These are phyloP conservation scores for Gambusia affinis DNA, from an alignment of 2,113 vertebrate species.

Conservation along the genomic window DNA sequence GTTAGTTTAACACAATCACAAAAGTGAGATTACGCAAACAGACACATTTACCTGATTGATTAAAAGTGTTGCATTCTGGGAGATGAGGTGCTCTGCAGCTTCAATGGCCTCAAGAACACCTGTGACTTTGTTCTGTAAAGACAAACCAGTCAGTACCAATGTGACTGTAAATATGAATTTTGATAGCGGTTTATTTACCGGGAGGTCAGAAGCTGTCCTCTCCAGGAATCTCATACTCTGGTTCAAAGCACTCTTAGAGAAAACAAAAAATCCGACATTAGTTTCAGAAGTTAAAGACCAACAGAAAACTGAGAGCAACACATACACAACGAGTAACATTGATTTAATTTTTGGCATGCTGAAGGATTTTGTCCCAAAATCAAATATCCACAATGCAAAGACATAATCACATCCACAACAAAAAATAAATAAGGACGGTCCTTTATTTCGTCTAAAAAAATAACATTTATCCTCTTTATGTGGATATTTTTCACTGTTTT, in stretches of 20 bases:
- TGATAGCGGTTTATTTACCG: constrained; percentile 74
- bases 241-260: constrained; percentile 80
- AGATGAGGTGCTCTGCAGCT: constrained; percentile 86
- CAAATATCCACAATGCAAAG: constrained; percentile 47
- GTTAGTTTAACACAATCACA: neutral
- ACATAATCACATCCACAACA: constrained; percentile 5
- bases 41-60: constrained; percentile 80
- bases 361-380: constrained; percentile 44
- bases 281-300: constrained; percentile 16
- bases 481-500: constrained; percentile 52
- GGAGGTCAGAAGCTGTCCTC: constrained; percentile 80
- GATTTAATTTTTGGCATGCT: constrained; percentile 39
- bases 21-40: neutral
- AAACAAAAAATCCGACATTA: constrained; percentile 7
- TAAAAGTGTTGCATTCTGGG: constrained; percentile 80
- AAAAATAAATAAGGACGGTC: neutral
- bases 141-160: neutral
- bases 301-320: constrained; percentile 5
- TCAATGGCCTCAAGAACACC: constrained; percentile 81
- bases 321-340: constrained; percentile 6
- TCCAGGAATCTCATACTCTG: constrained; percentile 85
- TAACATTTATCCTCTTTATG: constrained; percentile 9
- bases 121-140: constrained; percentile 82
- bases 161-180: neutral
- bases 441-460: neutral